Base-by-base conservation (phyloP, 1,140 invertebrate genomes). In the Danaus plexippus region DNA sequence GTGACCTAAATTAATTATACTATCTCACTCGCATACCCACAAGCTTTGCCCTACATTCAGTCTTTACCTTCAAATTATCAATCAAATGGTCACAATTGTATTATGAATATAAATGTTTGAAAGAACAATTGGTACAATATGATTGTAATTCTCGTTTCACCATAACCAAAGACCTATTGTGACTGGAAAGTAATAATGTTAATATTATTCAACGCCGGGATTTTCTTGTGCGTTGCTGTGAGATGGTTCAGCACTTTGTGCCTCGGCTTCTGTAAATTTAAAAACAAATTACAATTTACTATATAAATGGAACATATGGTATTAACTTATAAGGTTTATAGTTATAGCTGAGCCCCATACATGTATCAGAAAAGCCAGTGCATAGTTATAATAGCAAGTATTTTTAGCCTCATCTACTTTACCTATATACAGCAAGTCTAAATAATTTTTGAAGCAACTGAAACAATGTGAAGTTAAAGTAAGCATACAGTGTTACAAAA, bases 401-500 rank as follows among this genome's bases (percentile, higher is more conserved):
- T 41, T 32, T 32, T 61, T 53, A 57, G 50, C 49, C 50, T 53
- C 45, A 49, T 32, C 22, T 32, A 32, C 22, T 32, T 52, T 45
- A 43, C 51, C 59, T 53, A 57, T 54, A 58, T 60, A 84, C 73
- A 82, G 80, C 81, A 69, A 54, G 47, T 61, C 62, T 84, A 85
- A 72, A 85, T 44, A 64, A 81, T 64, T 82, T 87, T 85, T 68
- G 80, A 73, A 70, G 82, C 63, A 78, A 79, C 80, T 87, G 82
- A 83, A 85, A 85, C 81, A 85, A 87, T 74, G 68, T 77, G 69
- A 85, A 84, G 60, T 64, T 49, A 50, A 15, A 50, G 52, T 46
- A 59, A 63, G 55, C 54, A 52, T 57, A 48, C 58, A 54, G 44
- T 62, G 45, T 61, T 52, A 44, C 58, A 47, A 52, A 65, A 61